These are phyloP conservation scores for Entomobrya multifasciata DNA, from an alignment of 2,888 invertebrate genomes.

Conservation along the genomic window DNA sequence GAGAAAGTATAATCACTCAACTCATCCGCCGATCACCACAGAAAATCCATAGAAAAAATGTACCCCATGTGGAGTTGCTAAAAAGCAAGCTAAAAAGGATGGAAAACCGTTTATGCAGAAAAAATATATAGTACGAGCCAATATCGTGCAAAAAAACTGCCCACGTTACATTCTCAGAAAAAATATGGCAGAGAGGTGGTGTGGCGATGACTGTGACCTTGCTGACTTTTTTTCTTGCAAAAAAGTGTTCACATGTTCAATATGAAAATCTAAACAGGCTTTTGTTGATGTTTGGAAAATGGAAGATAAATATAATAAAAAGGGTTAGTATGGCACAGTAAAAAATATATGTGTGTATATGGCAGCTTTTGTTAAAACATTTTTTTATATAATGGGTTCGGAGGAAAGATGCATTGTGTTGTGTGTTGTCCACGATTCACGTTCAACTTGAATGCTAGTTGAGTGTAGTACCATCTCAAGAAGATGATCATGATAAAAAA, in stretches of 20 bases:
- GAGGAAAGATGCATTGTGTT: background rate
- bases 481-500: slow-evolving; percentile 18
- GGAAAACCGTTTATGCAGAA: too few species aligned
- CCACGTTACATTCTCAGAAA: too few species aligned
- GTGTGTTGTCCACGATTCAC: background rate
- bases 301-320: background rate
- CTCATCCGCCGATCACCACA: slow-evolving; percentile 31
- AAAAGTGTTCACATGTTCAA: too few species aligned
- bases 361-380: background rate
- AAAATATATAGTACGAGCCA: background rate
- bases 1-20: slow-evolving; percentile 40
- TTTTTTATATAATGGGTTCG: background rate
- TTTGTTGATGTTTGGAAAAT: background rate
- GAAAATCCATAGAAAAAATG: slow-evolving; percentile 33
- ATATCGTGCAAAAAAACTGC: too few species aligned
- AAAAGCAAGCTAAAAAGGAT: background rate
- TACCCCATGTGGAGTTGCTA: too few species aligned
- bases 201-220: slow-evolving; percentile 59
- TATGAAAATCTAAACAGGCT: slow-evolving; percentile 11
- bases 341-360: background rate
- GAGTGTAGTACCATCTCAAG: background rate
- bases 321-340: background rate
- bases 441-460: background rate
- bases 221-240: slow-evolving; percentile 31
- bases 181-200: background rate